phyloP scores from a whole-genome alignment of 2,797 vertebrate species.

The Alca torda region DNA sequence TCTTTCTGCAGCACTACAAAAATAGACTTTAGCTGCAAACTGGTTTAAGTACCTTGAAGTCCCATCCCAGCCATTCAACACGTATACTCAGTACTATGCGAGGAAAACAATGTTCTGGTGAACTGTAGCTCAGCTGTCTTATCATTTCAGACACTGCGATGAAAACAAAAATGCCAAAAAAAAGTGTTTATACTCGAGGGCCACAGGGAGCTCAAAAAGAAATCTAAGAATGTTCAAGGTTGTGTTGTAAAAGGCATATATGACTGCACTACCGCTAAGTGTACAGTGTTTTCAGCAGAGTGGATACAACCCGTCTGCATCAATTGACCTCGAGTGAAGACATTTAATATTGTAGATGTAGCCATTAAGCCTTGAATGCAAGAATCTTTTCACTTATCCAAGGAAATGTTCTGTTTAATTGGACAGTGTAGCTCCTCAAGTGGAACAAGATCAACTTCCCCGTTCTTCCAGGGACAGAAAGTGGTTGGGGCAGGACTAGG shows the following conservation, averaged over 20 bases:
- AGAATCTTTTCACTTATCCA: neutral
- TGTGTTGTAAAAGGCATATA: neutral
- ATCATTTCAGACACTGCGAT: neutral
- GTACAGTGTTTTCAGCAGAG: neutral
- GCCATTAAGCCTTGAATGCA: neutral
- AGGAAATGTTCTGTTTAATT: neutral
- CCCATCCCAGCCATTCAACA: neutral
- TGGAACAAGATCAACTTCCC: neutral
- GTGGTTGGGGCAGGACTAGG: neutral
- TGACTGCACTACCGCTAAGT: neutral
- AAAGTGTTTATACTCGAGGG: neutral
- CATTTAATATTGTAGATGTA: neutral
- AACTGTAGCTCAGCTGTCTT: neutral
- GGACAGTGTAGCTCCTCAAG: neutral
- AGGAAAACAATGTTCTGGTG: neutral
- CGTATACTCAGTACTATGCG: neutral
- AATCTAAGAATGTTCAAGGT: neutral
- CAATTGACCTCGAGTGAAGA: fast-evolving
- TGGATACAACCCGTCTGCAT: neutral
- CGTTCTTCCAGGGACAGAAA: neutral
- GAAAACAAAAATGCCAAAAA: neutral
- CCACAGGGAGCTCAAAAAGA: neutral
- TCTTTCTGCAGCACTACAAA: neutral
- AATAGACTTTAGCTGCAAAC: neutral
- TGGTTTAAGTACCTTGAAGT: neutral